Evolutionary conservation across 2,113 vertebrate species (phyloP).

Genomic region (Nannospalax galili): DNA sequence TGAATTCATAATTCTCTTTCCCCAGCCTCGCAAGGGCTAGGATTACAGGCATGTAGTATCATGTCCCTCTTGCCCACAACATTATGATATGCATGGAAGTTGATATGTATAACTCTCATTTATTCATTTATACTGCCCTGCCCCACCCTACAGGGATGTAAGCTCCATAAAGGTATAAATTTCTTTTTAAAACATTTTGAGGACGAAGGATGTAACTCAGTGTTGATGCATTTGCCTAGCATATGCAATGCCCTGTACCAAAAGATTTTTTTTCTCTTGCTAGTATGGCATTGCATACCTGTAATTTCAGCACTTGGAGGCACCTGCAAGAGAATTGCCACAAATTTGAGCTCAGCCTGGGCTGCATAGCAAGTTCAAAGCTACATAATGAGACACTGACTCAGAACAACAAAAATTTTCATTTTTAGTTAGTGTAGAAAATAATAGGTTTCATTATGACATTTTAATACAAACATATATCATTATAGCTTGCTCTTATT

Average conservation of each 20-base stretch:
- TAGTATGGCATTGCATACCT: background rate
- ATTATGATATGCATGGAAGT: background rate
- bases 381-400: background rate
- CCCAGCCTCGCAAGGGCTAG: no score
- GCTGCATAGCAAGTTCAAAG: background rate
- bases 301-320: background rate
- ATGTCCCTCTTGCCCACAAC: background rate
- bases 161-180: background rate
- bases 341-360: no score
- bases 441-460: background rate
- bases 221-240: background rate
- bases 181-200: background rate
- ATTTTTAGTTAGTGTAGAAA: background rate
- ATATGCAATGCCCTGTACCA: background rate
- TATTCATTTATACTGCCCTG: background rate
- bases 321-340: background rate
- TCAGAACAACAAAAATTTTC: background rate
- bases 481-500: background rate
- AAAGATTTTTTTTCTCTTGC: background rate
- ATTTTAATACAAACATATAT: background rate
- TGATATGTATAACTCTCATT: background rate
- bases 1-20: background rate
- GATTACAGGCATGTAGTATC: background rate
- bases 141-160: background rate
- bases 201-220: background rate